Base-by-base conservation (phyloP, 2,888 invertebrate genomes). In the Cerastoderma edule region DNA sequence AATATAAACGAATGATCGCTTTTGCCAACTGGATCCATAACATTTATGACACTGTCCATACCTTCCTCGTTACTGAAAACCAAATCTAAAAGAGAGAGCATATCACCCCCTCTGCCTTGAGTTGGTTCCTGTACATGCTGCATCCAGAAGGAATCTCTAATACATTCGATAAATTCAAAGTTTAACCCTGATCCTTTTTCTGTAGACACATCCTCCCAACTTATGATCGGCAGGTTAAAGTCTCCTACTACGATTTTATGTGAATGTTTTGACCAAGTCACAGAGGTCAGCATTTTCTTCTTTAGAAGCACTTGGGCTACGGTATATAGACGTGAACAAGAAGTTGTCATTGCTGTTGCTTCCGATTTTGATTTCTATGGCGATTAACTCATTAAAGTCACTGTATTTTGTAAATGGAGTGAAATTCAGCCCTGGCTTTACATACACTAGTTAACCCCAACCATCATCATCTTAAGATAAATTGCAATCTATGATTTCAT, bases 281-380 rank as follows among this genome's bases (percentile, higher is more conserved):
- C 44, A 44, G 16, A 53, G 22, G 53, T 6, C n/a, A 53, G 53
- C 53, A 53, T 53, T n/a, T 16, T 53, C 53, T 53, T 53, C 44
- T 44, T 13, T 44, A 13, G 44, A 44, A 44, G 8, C 44, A 8
- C 44, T 44, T 13, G 44, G 44, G 16, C 44, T 44, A 16, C 44
- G 44, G 16, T 44, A 44, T 16, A 44, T 16, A 44, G 44, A 44
- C 16, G 44, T 16, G 16, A 44, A 44, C 16, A 44, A 16, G 44
- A 44, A 16, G 8, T 44, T 44, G 16, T 44, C 44, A 44, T n/a
- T n/a, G n/a, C n/a, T n/a, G n/a, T n/a, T n/a, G n/a, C n/a, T n/a
- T n/a, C n/a, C n/a, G n/a, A n/a, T n/a, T n/a, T n/a, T n/a, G n/a
- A n/a, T n/a, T n/a, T n/a, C n/a, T n/a, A n/a, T n/a, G n/a, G n/a